phyloP scores from a whole-genome alignment of 2,888 invertebrate species.

The Scaptomyza reducta region DNA sequence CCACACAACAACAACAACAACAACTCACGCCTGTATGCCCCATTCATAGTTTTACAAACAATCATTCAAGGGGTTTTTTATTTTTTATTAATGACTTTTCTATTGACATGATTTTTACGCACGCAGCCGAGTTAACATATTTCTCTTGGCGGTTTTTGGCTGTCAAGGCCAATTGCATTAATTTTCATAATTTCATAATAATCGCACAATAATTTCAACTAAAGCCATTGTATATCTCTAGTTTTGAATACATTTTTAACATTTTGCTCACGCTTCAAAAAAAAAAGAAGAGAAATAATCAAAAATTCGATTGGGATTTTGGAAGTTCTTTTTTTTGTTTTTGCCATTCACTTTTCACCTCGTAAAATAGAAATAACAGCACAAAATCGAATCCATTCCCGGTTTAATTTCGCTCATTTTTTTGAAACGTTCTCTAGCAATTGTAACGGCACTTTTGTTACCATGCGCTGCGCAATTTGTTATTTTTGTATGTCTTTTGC shows the following conservation, averaged over 20 bases:
- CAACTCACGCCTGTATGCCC: slow-evolving; percentile 48
- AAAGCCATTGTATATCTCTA: slow-evolving; percentile 19
- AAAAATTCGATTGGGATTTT: slow-evolving; percentile 45
- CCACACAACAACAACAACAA: slow-evolving; percentile 30
- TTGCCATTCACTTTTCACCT: slow-evolving; percentile 77
- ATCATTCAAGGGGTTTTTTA: slow-evolving; percentile 1
- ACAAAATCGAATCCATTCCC: slow-evolving; percentile 55
- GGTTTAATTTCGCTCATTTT: slow-evolving; percentile 17
- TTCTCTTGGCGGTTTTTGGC: slow-evolving; percentile 32
- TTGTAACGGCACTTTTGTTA: slow-evolving; percentile 75
- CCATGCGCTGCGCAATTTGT: slow-evolving; percentile 73
- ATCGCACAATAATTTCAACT: slow-evolving; percentile 30
- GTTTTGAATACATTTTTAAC: slow-evolving; percentile 14
- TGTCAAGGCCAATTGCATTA: slow-evolving; percentile 75
- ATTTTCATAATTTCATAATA: slow-evolving; percentile 68
- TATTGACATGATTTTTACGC: slow-evolving; percentile 75
- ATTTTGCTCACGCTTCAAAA: slow-evolving; percentile 59
- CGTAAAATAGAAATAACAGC: slow-evolving; percentile 59
- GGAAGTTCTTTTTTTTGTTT: neutral
- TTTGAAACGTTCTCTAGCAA: slow-evolving; percentile 48
- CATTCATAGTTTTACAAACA: slow-evolving; percentile 37
- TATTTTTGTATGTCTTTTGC: slow-evolving; percentile 61
- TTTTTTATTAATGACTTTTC: slow-evolving; percentile 69
- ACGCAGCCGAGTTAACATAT: slow-evolving; percentile 54
- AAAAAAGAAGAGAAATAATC: slow-evolving; percentile 18